Base-by-base conservation (phyloP, 2,888 invertebrate genomes). In the Oscheius onirici region DNA sequence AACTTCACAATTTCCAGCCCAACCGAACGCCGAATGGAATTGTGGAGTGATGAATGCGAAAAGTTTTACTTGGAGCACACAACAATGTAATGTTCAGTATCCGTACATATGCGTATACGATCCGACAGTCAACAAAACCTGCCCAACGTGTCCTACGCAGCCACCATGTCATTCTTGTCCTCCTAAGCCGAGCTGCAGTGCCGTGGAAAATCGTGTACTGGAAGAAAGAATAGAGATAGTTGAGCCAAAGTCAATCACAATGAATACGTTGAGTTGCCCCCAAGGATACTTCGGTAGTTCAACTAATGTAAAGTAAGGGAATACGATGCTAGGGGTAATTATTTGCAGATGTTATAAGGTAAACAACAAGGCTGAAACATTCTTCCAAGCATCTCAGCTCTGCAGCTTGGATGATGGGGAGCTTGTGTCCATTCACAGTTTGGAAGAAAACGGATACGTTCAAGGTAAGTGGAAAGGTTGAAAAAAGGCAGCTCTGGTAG, bases 321-420 rank as follows among this genome's bases (percentile, higher is more conserved):
- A n/a, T n/a, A n/a, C n/a, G n/a, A n/a, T n/a, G n/a, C n/a, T n/a
- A n/a, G n/a, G n/a, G n/a, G n/a, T n/a, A n/a, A n/a, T n/a, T n/a
- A n/a, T n/a, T n/a, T n/a, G n/a, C n/a, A n/a, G 52, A 52, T 52
- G 52, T 52, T 52, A 52, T 13, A 52, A 52, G 22, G 26, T 52
- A 5, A 13, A 5, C 5, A 26, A 26, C 20, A 52, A 3, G 3
- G 5, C 26, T 13, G 15, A 13, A 22, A 52, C 52, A 22, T 52
- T 52, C 20, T 52, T 22, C 26, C 22, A 26, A 5, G 52, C 52
- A 22, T 20, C 52, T 3, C 15, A 20, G 13, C 17, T 13, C 2
- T 52, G 52, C 13, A 52, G 15, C 6, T 13, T 52, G 13, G 52
- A 52, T 20, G 22, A 52, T 52, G 52, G 22, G 13, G 52, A 52